Percentiles rank a stretch among this genome's conserved stretches.
Evolutionary conservation across 2,888 invertebrate species (phyloP).

Genomic region (Schrankia costaestrigalis): DNA sequence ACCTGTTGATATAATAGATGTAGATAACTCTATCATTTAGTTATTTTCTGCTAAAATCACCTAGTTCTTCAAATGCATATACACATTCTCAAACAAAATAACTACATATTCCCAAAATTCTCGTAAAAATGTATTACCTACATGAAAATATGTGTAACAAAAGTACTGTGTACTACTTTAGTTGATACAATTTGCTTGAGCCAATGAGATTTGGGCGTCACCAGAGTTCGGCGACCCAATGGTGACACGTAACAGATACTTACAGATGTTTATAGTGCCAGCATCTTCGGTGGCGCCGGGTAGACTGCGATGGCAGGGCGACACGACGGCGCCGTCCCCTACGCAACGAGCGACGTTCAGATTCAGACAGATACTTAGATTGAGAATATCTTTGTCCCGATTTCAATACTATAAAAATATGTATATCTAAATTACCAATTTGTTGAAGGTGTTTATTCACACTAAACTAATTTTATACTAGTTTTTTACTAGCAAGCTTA

Average conservation of each 20-base stretch:
- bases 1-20: too few species aligned
- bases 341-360: too few species aligned
- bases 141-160: neutral
- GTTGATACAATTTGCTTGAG: constrained; percentile 16
- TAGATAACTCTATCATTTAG: too few species aligned
- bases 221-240: constrained; percentile 39
- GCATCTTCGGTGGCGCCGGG: constrained; percentile 49
- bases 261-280: constrained; percentile 49
- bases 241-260: constrained; percentile 32
- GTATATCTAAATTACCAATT: too few species aligned
- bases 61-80: too few species aligned
- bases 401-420: too few species aligned
- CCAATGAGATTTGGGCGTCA: constrained; percentile 32
- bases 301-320: constrained; percentile 43
- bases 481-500: too few species aligned
- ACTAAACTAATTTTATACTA: too few species aligned
- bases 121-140: constrained; percentile 2
- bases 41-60: too few species aligned
- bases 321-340: constrained; percentile 59
- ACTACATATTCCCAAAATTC: neutral
- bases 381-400: too few species aligned
- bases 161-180: constrained; percentile 3
- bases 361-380: too few species aligned
- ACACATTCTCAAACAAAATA: neutral
- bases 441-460: too few species aligned